phyloP scores from a whole-genome alignment of 2,113 vertebrate genomes.

The Hystrix brachyura region DNA sequence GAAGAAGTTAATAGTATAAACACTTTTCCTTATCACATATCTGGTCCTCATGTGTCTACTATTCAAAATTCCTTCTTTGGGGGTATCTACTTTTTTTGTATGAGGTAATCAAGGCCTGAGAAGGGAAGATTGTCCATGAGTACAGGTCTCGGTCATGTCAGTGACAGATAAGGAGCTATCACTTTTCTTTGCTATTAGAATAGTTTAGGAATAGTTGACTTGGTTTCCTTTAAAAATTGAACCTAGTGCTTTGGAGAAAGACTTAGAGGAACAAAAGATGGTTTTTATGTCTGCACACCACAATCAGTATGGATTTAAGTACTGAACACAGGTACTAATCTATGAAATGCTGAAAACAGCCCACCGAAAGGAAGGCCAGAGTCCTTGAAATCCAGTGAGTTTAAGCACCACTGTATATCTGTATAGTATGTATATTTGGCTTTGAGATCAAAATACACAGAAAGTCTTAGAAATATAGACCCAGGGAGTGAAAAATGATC shows the following conservation, averaged over 20 bases:
- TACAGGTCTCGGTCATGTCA: neutral
- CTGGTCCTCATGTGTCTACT: neutral
- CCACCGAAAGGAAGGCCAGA: neutral
- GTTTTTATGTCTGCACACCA: neutral
- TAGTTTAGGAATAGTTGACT: neutral
- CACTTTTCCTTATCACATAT: neutral
- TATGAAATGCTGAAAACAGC: neutral
- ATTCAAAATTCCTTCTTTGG: slow-evolving; percentile 8
- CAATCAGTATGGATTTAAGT: neutral
- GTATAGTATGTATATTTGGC: neutral
- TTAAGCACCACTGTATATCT: neutral
- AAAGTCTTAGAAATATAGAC: neutral
- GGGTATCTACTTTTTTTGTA: neutral
- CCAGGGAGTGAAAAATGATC: neutral
- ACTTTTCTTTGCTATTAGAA: neutral
- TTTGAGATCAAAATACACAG: neutral
- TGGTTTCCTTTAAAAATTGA: slow-evolving; percentile 15
- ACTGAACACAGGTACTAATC: neutral
- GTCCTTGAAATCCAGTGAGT: neutral
- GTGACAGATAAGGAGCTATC: neutral
- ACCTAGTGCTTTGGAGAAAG: slow-evolving; percentile 4
- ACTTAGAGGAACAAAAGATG: neutral
- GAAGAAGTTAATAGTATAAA: neutral
- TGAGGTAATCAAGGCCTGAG: neutral
- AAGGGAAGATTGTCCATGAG: neutral